Percentiles rank a stretch among this genome's conserved stretches.
Evolutionary conservation across 2,113 vertebrate genomes (phyloP).

Genomic region (Brevimyrus niger): DNA sequence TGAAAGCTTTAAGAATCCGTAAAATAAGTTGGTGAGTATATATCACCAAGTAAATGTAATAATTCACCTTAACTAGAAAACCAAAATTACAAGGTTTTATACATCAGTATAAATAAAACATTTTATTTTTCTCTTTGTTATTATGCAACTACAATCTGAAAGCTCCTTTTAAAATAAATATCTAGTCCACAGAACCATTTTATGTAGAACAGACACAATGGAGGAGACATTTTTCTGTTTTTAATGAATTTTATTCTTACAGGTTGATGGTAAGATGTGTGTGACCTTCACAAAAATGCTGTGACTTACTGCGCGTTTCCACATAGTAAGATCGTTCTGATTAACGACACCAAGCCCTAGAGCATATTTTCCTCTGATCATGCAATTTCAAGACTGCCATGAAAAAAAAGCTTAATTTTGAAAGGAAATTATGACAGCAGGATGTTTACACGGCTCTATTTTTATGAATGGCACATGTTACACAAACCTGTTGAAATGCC

Average conservation of each 20-base stretch:
- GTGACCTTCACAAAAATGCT: neutral
- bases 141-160: neutral
- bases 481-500: neutral
- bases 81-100: neutral
- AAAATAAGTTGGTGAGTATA: neutral
- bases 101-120: neutral
- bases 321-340: neutral
- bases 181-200: neutral
- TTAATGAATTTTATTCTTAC: neutral
- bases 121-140: neutral
- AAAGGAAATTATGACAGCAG: slow-evolving; percentile 14
- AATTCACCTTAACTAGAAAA: too few species aligned
- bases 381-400: neutral
- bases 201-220: neutral
- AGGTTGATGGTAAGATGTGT: neutral
- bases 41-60: too few species aligned
- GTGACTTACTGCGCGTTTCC: neutral
- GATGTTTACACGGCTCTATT: slow-evolving; percentile 12
- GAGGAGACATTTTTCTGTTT: neutral
- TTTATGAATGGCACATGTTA: neutral
- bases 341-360: neutral
- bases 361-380: neutral
- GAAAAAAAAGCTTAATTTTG: neutral
- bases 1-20: neutral
- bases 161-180: neutral